These are phyloP conservation scores for Strongylocentrotus purpuratus DNA, from an alignment of 35 echinoderm and acorn worm genomes.

Conservation along the genomic window DNA sequence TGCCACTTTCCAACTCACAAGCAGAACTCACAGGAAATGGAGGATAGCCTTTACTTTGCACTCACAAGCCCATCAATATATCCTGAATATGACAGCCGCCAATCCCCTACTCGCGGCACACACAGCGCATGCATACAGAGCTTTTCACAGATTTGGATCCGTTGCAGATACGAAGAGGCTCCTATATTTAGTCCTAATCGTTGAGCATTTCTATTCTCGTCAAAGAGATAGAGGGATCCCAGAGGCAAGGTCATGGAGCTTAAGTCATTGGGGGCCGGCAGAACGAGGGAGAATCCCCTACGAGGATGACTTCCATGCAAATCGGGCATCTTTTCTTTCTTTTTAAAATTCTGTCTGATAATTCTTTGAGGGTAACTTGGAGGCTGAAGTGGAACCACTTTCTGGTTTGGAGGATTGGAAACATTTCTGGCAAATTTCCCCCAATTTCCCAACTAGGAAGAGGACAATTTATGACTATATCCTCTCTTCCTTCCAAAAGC, in stretches of 20 bases:
- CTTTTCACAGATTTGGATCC: conserved; percentile 8
- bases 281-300: not conserved
- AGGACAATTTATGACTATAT: conserved; percentile 25
- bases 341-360: not conserved
- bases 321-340: not conserved
- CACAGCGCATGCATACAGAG: not conserved
- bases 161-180: not conserved
- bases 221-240: not conserved
- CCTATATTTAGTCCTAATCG: conserved; percentile 4
- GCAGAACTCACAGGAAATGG: not conserved
- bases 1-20: not conserved
- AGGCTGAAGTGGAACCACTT: conserved; percentile 15
- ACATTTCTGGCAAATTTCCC: conserved; percentile 35
- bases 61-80: not conserved
- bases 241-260: conserved; percentile 11
- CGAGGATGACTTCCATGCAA: not conserved
- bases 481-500: conserved; percentile 23
- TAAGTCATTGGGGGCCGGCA: not conserved
- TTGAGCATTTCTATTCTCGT: conserved; percentile 1
- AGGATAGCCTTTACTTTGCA: not conserved
- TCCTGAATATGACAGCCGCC: not conserved
- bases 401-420: not conserved
- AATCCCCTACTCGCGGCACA: not conserved
- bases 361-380: not conserved
- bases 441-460: conserved; percentile 16